These are phyloP conservation scores for Channa striata DNA, from an alignment of 2,797 vertebrate species.

Conservation along the genomic window DNA sequence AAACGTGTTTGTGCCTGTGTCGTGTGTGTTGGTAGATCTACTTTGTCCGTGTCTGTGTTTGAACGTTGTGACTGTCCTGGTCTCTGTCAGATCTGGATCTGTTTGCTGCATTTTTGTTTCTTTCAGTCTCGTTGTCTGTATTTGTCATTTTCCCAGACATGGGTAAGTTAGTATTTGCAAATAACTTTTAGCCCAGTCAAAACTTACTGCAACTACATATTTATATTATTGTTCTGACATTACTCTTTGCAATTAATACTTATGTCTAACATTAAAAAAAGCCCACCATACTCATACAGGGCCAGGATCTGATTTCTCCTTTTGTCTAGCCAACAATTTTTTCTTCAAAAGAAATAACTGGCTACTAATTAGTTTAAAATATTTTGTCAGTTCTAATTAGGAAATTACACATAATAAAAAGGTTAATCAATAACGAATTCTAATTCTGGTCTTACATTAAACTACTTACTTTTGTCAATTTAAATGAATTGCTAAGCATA, in stretches of 20 bases:
- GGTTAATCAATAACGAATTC: too few relatives aligned
- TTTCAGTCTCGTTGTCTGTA: constrained; percentile 7
- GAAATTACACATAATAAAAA: too few relatives aligned
- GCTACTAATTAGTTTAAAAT: background rate
- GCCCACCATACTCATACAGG: background rate
- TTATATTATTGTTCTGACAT: background rate
- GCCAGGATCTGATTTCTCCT: background rate
- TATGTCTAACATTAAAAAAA: background rate
- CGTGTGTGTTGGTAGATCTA: constrained; percentile 32
- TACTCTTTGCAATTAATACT: background rate
- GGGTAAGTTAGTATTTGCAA: constrained; percentile 51
- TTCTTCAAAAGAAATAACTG: background rate
- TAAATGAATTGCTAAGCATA: background rate
- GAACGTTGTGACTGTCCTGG: constrained; percentile 11
- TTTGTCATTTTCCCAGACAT: background rate
- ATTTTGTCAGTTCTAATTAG: background rate
- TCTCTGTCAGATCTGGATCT: constrained; percentile 17
- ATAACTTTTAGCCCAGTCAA: constrained; percentile 3
- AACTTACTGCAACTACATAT: background rate
- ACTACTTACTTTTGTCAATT: background rate
- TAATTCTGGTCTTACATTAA: too few relatives aligned
- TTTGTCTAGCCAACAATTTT: background rate
- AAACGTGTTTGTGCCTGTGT: constrained; percentile 36
- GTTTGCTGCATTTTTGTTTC: constrained; percentile 19
- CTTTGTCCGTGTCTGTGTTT: constrained; percentile 18